phyloP scores from a whole-genome alignment of 30 jellyfish, hydroid and myxozoan species.

The Nemopilema nomurai region DNA sequence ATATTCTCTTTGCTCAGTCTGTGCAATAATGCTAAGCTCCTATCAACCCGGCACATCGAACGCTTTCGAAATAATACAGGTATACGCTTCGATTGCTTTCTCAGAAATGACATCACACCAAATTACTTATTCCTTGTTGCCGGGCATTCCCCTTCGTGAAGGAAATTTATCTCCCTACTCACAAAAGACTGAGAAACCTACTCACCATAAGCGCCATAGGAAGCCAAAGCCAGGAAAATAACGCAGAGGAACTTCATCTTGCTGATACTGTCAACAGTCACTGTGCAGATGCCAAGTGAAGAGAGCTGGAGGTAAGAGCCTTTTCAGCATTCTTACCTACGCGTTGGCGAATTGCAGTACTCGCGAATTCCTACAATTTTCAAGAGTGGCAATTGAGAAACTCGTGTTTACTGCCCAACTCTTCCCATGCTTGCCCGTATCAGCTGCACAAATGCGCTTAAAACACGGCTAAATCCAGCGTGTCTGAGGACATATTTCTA shows the following conservation, averaged over 20 bases:
- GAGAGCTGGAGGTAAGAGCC: neutral
- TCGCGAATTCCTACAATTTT: neutral
- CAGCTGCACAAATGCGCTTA: neutral
- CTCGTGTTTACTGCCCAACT: no score
- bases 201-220: constrained; percentile 6
- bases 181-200: neutral
- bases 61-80: no score
- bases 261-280: neutral
- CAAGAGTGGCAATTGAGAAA: neutral
- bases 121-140: no score
- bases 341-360: neutral
- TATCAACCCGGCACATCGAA: no score
- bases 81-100: no score
- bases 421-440: neutral
- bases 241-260: constrained; percentile 17
- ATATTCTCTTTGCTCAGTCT: no score
- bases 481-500: neutral
- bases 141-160: no score
- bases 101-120: no score
- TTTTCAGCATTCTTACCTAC: neutral
- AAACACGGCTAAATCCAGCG: neutral
- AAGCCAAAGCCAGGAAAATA: neutral
- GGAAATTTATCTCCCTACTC: neutral
- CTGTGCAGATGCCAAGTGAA: neutral
- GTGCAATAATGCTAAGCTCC: no score